Percentiles rank a stretch among this genome's conserved stretches.
These are phyloP conservation scores for Caenorhabditis latens DNA, from an alignment of 1,140 invertebrate genomes.

Conservation along the genomic window DNA sequence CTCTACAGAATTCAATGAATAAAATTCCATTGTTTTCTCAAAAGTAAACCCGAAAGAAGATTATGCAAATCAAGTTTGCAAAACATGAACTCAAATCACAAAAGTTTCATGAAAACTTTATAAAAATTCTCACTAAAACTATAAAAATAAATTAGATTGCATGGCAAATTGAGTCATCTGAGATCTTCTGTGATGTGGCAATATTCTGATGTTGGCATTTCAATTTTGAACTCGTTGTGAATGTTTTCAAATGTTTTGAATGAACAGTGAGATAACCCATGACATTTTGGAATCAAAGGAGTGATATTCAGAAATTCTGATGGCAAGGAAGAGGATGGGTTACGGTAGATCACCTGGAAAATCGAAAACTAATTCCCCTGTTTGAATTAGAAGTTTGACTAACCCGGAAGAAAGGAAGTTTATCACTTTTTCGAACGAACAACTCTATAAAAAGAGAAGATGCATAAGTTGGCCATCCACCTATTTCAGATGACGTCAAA, in stretches of 20 bases:
- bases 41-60: background rate
- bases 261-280: background rate
- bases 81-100: background rate
- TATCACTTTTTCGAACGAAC: background rate
- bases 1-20: background rate
- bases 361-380: background rate
- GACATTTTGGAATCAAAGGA: constrained; percentile 18
- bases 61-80: background rate
- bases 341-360: constrained; percentile 43
- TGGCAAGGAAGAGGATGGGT: background rate
- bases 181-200: constrained; percentile 24
- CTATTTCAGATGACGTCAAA: constrained; percentile 1
- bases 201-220: background rate
- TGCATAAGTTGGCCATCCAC: constrained; percentile 35
- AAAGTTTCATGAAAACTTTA: background rate
- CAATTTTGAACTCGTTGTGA: constrained; percentile 20
- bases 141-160: constrained; percentile 1
- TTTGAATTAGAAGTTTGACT: background rate
- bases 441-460: constrained; percentile 36
- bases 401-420: constrained; percentile 4
- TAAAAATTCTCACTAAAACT: background rate
- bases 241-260: background rate
- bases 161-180: background rate
- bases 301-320: constrained; percentile 20
- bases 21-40: background rate